Percentiles rank a stretch among this genome's conserved stretches.
phyloP scores from a whole-genome alignment of 2,113 vertebrate species.

The Heliornis fulica region DNA sequence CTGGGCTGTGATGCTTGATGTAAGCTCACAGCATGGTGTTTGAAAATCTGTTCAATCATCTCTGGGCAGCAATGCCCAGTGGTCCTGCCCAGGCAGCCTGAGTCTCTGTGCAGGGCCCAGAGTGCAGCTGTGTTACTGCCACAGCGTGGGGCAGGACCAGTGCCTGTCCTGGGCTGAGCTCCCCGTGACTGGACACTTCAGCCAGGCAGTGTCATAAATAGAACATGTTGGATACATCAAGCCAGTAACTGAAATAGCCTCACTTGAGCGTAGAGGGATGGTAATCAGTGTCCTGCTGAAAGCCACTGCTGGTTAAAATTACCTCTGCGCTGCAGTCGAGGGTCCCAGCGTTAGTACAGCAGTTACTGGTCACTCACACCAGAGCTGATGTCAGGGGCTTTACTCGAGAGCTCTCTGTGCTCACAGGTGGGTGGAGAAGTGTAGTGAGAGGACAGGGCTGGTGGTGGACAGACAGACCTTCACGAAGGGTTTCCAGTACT shows the following conservation, averaged over 20 bases:
- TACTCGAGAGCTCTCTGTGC: too few species aligned
- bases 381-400: not conserved
- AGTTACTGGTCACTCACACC: rapidly evolving
- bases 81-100: rapidly evolving
- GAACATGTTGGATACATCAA: too few species aligned
- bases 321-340: rapidly evolving
- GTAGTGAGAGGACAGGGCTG: too few species aligned
- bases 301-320: rapidly evolving
- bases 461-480: too few species aligned
- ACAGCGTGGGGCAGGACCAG: rapidly evolving
- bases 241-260: not conserved
- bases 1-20: not conserved
- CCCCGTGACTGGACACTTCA: rapidly evolving
- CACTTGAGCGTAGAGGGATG: not conserved
- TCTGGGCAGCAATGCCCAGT: rapidly evolving
- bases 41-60: not conserved
- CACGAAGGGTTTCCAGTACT: too few species aligned
- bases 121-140: rapidly evolving
- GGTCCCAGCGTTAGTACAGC: not conserved
- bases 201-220: rapidly evolving
- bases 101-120: not conserved
- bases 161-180: not conserved
- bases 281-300: not conserved
- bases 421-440: too few species aligned
- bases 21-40: not conserved